Evolutionary conservation across 2,797 vertebrate species (phyloP).

Genomic region (Typhlichthys subterraneus): DNA sequence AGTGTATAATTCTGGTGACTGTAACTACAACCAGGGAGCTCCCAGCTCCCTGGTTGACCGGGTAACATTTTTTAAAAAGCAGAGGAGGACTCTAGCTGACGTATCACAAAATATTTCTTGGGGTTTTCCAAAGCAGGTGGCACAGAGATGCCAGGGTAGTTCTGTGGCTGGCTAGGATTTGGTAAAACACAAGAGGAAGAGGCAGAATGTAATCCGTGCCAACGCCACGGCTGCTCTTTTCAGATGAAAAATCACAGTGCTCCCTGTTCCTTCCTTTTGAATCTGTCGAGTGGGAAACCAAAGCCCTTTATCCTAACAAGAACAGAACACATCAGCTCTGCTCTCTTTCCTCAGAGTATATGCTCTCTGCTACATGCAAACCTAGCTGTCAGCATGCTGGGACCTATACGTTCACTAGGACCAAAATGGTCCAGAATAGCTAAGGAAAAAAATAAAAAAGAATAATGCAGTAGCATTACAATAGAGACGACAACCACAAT

Average conservation of each 20-base stretch:
- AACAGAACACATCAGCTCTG: constrained; percentile 33
- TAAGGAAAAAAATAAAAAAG: background rate
- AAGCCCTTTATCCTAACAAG: constrained; percentile 46
- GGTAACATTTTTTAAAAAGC: constrained; percentile 5
- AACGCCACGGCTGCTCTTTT: constrained; percentile 35
- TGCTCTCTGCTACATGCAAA: background rate
- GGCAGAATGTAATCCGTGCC: constrained; percentile 45
- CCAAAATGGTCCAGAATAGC: background rate
- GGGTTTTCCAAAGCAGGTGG: constrained; percentile 37
- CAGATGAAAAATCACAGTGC: constrained; percentile 34
- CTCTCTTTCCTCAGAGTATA: constrained; percentile 9
- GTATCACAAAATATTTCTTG: constrained; percentile 40
- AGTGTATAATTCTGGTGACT: constrained; percentile 25
- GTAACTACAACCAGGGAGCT: constrained; percentile 2
- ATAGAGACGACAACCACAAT: background rate
- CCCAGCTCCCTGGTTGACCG: constrained; percentile 19
- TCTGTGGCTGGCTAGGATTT: constrained; percentile 22
- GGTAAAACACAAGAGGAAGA: constrained; percentile 33
- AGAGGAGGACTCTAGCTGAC: constrained; percentile 7
- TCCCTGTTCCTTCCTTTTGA: constrained; percentile 20
- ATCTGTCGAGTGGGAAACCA: constrained; percentile 41
- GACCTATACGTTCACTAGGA: background rate
- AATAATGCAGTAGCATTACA: background rate
- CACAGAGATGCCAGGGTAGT: constrained; percentile 30
- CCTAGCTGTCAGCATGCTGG: background rate